Percentiles rank a stretch among this genome's conserved stretches.
These are phyloP conservation scores for Cenopis cana DNA, from an alignment of 2,888 invertebrate species.

Conservation along the genomic window DNA sequence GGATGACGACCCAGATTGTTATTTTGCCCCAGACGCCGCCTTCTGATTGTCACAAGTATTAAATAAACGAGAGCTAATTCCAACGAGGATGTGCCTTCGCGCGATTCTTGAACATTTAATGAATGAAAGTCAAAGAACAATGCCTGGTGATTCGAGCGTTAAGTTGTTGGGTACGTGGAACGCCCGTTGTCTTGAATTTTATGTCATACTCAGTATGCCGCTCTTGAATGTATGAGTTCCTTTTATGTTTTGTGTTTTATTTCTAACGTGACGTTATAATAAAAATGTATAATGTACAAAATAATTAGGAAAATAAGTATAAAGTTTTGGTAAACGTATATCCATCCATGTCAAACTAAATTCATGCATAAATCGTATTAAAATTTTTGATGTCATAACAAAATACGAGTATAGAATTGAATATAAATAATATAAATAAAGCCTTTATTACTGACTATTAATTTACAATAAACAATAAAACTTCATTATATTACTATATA, in stretches of 20 bases:
- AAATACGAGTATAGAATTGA: no score
- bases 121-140: conserved; percentile 61
- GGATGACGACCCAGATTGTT: conserved; percentile 67
- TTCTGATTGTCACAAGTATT: conserved; percentile 71
- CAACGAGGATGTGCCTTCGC: conserved; percentile 59
- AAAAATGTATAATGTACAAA: no score
- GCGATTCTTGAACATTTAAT: conserved; percentile 64
- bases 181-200: conserved; percentile 40
- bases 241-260: conserved; percentile 24
- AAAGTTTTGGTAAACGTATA: no score
- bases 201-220: conserved; percentile 40
- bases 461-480: no score
- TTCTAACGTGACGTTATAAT: background rate
- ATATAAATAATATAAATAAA: no score
- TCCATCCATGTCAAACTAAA: no score
- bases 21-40: conserved; percentile 58
- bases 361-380: no score
- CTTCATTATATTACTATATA: no score
- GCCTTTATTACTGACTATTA: no score
- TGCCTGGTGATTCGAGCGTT: conserved; percentile 58
- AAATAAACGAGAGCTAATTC: conserved; percentile 74
- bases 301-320: no score
- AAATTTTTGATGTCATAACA: no score
- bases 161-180: conserved; percentile 47
- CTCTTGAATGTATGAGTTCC: conserved; percentile 34